Evolutionary conservation across 2,113 vertebrate species (phyloP).

Genomic region (Lepidothrix coronata): DNA sequence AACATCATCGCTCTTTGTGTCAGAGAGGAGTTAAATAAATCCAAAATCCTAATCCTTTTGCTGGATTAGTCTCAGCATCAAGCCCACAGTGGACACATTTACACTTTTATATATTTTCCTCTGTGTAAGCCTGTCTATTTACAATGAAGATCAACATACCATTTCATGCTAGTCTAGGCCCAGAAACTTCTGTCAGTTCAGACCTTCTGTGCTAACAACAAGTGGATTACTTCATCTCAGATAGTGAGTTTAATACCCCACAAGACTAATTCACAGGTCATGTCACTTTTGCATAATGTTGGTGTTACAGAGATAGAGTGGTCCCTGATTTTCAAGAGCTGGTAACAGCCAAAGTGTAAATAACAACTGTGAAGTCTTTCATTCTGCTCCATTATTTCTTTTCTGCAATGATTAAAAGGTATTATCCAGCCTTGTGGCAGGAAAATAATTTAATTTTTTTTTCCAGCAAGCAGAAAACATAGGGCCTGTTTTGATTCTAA

Average conservation of each 20-base stretch:
- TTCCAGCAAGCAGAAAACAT: neutral
- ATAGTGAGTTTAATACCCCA: neutral
- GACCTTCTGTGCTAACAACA: neutral
- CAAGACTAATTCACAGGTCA: neutral
- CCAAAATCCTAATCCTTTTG: constrained; percentile 42
- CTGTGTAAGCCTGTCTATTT: neutral
- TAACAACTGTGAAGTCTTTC: neutral
- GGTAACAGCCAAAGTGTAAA: neutral
- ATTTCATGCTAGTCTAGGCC: neutral
- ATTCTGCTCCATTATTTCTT: neutral
- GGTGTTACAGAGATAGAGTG: neutral
- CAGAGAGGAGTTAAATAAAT: constrained; percentile 29
- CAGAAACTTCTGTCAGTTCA: neutral
- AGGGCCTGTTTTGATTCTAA: neutral
- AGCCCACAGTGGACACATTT: neutral
- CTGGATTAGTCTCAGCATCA: constrained; percentile 43
- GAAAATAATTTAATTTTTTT: neutral
- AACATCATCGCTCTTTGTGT: neutral
- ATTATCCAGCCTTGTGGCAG: neutral
- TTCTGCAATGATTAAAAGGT: neutral
- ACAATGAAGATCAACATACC: neutral
- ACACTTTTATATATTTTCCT: neutral
- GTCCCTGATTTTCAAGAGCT: neutral
- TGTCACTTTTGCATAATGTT: neutral
- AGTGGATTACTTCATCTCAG: neutral